A percentile compares a stretch with the other conserved stretches of the same genome.
Evolutionary conservation across 2,797 vertebrate species (phyloP).

Genomic region (Perodicticus potto): DNA sequence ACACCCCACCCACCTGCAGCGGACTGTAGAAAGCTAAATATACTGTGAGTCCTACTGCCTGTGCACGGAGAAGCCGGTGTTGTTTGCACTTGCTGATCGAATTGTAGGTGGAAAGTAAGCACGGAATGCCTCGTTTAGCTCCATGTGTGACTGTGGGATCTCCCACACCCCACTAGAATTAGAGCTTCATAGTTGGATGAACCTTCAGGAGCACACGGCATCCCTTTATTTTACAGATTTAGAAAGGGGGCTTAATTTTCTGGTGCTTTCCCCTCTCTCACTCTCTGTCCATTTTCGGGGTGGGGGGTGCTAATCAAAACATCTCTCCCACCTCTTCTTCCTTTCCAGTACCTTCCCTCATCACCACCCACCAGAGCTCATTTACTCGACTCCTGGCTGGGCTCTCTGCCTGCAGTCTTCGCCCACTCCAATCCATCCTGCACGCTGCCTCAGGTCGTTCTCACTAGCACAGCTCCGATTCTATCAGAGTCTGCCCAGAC

Average conservation of each 20-base stretch:
- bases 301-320: not conserved
- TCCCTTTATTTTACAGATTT: not conserved
- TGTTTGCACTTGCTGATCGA: not conserved
- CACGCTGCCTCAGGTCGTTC: not conserved
- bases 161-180: not conserved
- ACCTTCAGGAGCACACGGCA: not conserved
- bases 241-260: not conserved
- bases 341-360: not conserved
- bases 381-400: not conserved
- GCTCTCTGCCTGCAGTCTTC: not conserved
- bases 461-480: not conserved
- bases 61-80: not conserved
- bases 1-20: not conserved
- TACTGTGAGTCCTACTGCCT: accelerated
- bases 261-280: not conserved
- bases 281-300: not conserved
- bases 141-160: not conserved
- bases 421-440: not conserved
- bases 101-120: not conserved
- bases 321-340: not conserved
- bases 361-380: not conserved
- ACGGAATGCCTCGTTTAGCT: not conserved
- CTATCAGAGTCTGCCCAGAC: not conserved
- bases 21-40: not conserved
- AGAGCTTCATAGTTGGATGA: not conserved